Conservation (phyloP, 2,113 vertebrate genomes). For the Tauraco erythrolophus region DNA sequence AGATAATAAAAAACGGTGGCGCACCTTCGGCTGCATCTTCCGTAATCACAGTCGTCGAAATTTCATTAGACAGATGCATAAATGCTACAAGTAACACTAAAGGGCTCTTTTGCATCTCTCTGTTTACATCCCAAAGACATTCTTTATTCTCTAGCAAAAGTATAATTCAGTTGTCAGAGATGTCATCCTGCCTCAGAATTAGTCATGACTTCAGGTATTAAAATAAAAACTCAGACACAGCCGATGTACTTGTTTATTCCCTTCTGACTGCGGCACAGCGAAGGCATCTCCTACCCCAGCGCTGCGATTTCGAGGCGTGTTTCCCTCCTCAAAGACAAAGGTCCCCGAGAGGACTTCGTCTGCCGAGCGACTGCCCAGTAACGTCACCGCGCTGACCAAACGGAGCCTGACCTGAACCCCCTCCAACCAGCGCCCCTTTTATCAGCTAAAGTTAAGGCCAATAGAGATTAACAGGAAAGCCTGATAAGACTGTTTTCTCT, state of each 20-base stretch:
- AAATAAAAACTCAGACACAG: conserved; percentile 74
- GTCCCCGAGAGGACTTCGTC: conserved; percentile 16
- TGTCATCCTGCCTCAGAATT: conserved; percentile 68
- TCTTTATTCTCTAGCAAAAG: conserved; percentile 66
- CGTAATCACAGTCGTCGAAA: conserved; percentile 37
- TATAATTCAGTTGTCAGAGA: conserved; percentile 78
- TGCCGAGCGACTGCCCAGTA: conserved; percentile 54
- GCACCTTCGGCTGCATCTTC: conserved; percentile 46
- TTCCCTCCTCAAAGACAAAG: conserved; percentile 49
- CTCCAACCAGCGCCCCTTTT: conserved; percentile 79
- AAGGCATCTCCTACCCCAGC: background rate
- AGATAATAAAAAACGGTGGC: conserved; percentile 41
- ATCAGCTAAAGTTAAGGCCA: conserved; percentile 88
- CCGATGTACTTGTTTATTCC: conserved; percentile 39
- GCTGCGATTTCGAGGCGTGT: background rate
- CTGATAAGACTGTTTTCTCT: conserved; percentile 89
- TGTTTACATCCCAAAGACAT: conserved; percentile 66
- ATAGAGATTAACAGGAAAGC: conserved; percentile 87
- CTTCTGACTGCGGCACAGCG: background rate
- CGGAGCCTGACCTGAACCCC: conserved; percentile 70
- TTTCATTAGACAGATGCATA: conserved; percentile 60
- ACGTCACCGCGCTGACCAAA: conserved; percentile 56
- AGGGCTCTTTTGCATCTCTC: conserved; percentile 68
- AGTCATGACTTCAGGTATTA: conserved; percentile 68
- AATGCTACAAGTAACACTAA: conserved; percentile 59